Conservation (phyloP, 1,140 invertebrate species). For the Drosophila nannoptera region DNA sequence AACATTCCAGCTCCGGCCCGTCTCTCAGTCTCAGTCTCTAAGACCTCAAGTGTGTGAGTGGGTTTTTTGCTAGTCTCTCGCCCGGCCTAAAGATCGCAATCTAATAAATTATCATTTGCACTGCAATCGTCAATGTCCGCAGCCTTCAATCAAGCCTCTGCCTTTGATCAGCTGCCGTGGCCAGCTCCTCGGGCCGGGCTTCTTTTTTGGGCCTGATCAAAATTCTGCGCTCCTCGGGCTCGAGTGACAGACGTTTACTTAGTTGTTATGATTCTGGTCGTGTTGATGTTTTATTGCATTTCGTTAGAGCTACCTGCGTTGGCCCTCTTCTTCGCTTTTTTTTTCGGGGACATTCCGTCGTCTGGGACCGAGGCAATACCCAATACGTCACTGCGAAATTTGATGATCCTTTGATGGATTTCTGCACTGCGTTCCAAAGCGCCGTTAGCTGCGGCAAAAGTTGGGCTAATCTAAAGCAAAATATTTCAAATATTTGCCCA, state of each 20-base stretch:
- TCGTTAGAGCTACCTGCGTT: constrained; percentile 19
- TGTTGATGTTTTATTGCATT: constrained; percentile 74
- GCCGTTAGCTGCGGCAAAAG: constrained; percentile 61
- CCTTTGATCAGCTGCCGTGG: constrained; percentile 71
- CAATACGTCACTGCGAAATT: constrained; percentile 67
- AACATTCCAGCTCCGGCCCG: constrained; percentile 51
- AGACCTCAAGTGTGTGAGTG: constrained; percentile 3
- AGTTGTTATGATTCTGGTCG: constrained; percentile 74
- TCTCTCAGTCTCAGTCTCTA: constrained; percentile 24
- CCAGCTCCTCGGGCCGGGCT: constrained; percentile 7
- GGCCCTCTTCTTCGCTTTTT: constrained; percentile 17
- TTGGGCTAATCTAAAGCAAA: constrained; percentile 67
- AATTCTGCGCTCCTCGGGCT: constrained; percentile 66
- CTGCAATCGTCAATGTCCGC: constrained; percentile 71
- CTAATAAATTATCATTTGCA: constrained; percentile 77
- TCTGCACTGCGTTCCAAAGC: constrained; percentile 43
- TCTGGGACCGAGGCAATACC: constrained; percentile 26
- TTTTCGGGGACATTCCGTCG: constrained; percentile 50
- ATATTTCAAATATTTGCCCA: constrained; percentile 58
- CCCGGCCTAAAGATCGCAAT: constrained; percentile 62
- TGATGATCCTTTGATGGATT: constrained; percentile 75
- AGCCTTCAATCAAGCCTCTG: constrained; percentile 67
- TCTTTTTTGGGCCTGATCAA: constrained; percentile 66
- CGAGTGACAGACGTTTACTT: constrained; percentile 75
- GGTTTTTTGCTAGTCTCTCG: constrained; percentile 29